These are phyloP conservation scores for Euphydryas editha DNA, from an alignment of 2,888 invertebrate species.

Conservation along the genomic window DNA sequence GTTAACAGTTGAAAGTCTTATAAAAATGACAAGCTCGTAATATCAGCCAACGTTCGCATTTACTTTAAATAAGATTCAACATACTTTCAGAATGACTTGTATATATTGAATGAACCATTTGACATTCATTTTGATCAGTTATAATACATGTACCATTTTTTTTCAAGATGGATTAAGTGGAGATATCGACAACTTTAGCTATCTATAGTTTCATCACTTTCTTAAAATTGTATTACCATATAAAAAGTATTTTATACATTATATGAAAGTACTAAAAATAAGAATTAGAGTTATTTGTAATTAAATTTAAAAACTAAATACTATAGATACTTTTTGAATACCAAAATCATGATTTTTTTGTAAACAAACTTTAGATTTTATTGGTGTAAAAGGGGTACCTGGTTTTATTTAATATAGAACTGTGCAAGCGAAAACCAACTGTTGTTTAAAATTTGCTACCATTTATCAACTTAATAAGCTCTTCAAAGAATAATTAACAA, in stretches of 20 bases:
- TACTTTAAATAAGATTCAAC: conserved; percentile 40
- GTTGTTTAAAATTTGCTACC: no score
- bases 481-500: conserved; percentile 1
- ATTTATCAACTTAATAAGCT: background rate
- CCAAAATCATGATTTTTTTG: no score
- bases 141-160: background rate
- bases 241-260: background rate
- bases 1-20: background rate
- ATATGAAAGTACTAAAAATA: no score
- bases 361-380: no score
- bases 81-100: conserved; percentile 54
- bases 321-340: no score
- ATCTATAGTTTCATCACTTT: background rate
- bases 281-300: no score
- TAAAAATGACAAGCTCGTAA: conserved; percentile 3
- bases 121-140: conserved; percentile 26
- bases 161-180: background rate
- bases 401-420: no score
- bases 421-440: no score
- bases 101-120: conserved; percentile 35
- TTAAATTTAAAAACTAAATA: no score
- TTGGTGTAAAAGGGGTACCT: no score
- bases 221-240: background rate
- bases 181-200: background rate
- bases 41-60: conserved; percentile 21